Conservation (phyloP, 2,888 invertebrate species). For the Epistrophe eligans region DNA sequence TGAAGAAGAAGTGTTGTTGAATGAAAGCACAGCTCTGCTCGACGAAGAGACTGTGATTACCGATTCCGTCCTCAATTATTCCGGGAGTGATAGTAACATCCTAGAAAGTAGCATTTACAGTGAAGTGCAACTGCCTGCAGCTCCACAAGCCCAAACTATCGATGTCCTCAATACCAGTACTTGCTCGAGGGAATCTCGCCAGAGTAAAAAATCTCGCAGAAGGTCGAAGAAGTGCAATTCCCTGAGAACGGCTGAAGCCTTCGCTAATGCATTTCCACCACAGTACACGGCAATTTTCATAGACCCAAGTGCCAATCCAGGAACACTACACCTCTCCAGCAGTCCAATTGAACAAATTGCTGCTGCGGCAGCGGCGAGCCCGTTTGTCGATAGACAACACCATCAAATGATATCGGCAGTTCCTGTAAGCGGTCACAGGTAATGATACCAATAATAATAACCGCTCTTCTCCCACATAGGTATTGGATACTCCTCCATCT, state of each 20-base stretch:
- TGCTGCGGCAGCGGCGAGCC: constrained; percentile 67
- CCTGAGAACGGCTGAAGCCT: constrained; percentile 73
- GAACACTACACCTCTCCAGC: constrained; percentile 51
- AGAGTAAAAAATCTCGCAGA: constrained; percentile 80
- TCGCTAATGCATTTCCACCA: constrained; percentile 80
- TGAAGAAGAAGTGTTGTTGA: constrained; percentile 45
- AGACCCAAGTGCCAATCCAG: constrained; percentile 77
- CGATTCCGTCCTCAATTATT: constrained; percentile 80
- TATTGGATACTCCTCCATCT: not conserved
- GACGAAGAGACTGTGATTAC: constrained; percentile 64
- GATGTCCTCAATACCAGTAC: constrained; percentile 79
- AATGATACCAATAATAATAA: constrained; percentile 74
- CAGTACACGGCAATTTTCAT: constrained; percentile 82
- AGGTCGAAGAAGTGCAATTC: constrained; percentile 80
- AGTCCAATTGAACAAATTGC: constrained; percentile 69
- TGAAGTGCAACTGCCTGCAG: constrained; percentile 79
- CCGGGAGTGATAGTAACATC: constrained; percentile 81
- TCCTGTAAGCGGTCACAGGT: constrained; percentile 70
- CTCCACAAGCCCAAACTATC: constrained; percentile 55
- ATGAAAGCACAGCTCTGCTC: constrained; percentile 79
- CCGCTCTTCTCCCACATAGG: constrained; percentile 38
- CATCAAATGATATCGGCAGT: constrained; percentile 66
- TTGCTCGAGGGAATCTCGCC: constrained; percentile 80
- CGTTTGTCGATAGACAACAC: constrained; percentile 67
- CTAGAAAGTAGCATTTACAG: constrained; percentile 82